Evolutionary conservation across 2,113 vertebrate species (phyloP).

Genomic region (Notothenia coriiceps): DNA sequence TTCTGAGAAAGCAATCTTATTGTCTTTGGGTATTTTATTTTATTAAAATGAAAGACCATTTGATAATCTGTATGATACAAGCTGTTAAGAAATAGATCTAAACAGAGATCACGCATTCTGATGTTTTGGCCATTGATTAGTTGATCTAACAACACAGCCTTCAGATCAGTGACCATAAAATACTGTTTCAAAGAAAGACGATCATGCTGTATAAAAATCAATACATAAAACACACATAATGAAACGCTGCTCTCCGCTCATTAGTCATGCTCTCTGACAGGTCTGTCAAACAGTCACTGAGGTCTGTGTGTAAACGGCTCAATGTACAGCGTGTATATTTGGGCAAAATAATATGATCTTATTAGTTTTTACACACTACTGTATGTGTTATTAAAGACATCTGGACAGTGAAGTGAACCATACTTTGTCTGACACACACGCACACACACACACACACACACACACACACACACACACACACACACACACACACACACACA

Average conservation of each 20-base stretch:
- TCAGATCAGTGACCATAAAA: constrained; percentile 7
- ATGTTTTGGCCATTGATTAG: constrained; percentile 15
- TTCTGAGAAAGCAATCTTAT: constrained; percentile 9
- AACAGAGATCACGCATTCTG: background rate
- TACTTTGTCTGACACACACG: background rate
- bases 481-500: constrained; percentile 5
- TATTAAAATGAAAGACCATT: background rate
- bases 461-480: constrained; percentile 12
- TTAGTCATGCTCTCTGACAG: constrained; percentile 46
- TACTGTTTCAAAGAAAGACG: constrained; percentile 4
- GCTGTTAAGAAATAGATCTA: background rate
- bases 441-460: constrained; percentile 15
- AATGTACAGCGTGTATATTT: constrained; percentile 10
- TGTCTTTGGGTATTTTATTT: background rate
- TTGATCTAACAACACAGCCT: background rate
- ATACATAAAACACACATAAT: constrained; percentile 8
- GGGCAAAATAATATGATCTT: constrained; percentile 24
- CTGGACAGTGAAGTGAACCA: constrained; percentile 20
- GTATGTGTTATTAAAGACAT: constrained; percentile 34
- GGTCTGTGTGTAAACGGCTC: constrained; percentile 6
- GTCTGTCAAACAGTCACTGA: constrained; percentile 48
- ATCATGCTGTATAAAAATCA: constrained; percentile 4
- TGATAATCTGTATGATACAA: background rate
- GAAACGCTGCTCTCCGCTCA: constrained; percentile 20
- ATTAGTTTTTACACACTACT: constrained; percentile 46